A percentile compares a stretch with the other conserved stretches of the same genome.
phyloP scores from a whole-genome alignment of 2,888 invertebrate species.

The Diarsia rubi region DNA sequence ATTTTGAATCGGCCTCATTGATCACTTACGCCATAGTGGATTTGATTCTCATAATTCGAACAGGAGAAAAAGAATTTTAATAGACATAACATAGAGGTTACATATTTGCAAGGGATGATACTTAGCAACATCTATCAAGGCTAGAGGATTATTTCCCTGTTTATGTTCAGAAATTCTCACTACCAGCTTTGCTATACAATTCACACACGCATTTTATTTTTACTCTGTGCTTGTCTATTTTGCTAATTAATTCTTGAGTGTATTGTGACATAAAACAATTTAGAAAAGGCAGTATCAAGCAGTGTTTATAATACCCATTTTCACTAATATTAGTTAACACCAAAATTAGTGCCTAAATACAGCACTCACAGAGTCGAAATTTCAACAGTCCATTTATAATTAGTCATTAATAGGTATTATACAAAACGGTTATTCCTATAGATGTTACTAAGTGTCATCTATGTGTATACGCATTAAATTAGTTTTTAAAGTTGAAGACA shows the following conservation, averaged over 20 bases:
- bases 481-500: neutral
- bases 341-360: neutral
- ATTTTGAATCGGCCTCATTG: conserved; percentile 15
- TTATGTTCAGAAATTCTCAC: neutral
- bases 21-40: conserved; percentile 1
- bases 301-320: neutral
- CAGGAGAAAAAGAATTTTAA: neutral
- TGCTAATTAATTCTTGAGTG: neutral
- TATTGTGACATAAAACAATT: conserved; percentile 17
- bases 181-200: neutral
- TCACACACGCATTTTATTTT: conserved; percentile 9
- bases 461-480: neutral
- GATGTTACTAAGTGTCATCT: conserved; percentile 8
- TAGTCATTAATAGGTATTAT: neutral
- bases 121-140: conserved; percentile 23
- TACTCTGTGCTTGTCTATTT: conserved; percentile 26
- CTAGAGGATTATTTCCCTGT: neutral
- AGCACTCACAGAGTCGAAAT: neutral
- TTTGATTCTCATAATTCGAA: neutral
- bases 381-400: neutral
- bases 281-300: neutral
- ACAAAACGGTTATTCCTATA: neutral
- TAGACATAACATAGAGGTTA: neutral
- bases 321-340: neutral
- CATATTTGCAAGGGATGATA: neutral